Evolutionary conservation across 2,113 vertebrate genomes (phyloP), one percentile per base, ranked within the genome.

Genomic region (Dolichotis patagonum): DNA sequence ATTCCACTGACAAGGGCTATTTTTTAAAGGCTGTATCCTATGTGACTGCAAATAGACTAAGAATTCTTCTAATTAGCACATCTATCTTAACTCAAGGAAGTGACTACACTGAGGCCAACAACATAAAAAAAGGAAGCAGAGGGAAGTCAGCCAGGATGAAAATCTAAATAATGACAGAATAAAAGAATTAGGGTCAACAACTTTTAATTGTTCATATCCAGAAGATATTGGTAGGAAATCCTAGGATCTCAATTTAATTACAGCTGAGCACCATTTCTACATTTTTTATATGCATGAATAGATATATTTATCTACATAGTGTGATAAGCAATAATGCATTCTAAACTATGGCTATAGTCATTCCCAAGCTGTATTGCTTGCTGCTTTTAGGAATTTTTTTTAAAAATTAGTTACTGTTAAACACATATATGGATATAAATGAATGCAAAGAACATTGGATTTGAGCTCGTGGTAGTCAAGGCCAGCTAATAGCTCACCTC

Each of bases 51-150:
- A 81, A 96, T 49, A 85, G 67, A 71, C 32, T 81, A 46, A 81
- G 30, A 56, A 84, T 81, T 89, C 46, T 88, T 96, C 46, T 88
- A 90, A 43, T 80, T 43, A 91, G 54, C 56, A 20, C 52, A 56
- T 91, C 63, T 89, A 35, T 54, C 75, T 92, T 75, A 93, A 88
- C 83, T 71, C 35, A 71, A 77, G 10, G 41, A 90, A 90, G 58
- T 80, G 26, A 82, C 16, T 49, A 38, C 28, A 60, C 4, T n/a
- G 88, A 95, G 41, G 20, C 7, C 0, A 5, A 38, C 16, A 77
- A 56, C n/a, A 83, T 32, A 22, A 49, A 84, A 77, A 41, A 26
- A 86, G 20, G n/a, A 11, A 63, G 69, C n/a, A 88, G 65, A 71
- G 16, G 46, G 19, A 80, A 91, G n/a, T 83, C 86, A 80, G 46